phyloP scores from a whole-genome alignment of 2,888 invertebrate genomes.

The Hartigia nigra region DNA sequence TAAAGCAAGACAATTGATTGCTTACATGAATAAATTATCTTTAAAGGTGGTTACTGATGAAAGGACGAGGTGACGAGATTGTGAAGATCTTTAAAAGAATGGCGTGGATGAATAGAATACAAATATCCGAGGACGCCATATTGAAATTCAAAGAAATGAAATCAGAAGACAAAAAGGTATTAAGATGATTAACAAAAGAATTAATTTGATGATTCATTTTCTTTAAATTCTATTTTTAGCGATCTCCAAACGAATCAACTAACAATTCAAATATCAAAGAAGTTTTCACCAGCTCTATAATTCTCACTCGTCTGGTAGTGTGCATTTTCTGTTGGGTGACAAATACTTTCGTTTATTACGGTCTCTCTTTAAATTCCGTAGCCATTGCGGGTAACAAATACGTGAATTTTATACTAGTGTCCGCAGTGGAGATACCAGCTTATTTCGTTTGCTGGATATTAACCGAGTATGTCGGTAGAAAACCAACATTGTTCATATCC shows the following conservation, averaged over 20 bases:
- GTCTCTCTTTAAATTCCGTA: constrained; percentile 82
- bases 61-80: constrained; percentile 70
- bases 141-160: constrained; percentile 60
- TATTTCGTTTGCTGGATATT: constrained; percentile 74
- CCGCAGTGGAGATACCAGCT: constrained; percentile 79
- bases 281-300: constrained; percentile 68
- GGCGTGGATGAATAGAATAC: constrained; percentile 73
- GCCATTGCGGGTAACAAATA: constrained; percentile 80
- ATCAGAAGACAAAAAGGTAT: constrained; percentile 21
- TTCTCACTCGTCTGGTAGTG: constrained; percentile 70
- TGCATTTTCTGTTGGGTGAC: constrained; percentile 86
- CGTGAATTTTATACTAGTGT: constrained; percentile 78
- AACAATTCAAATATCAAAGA: constrained; percentile 47
- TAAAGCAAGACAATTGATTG: not conserved
- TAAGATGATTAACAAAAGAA: not conserved
- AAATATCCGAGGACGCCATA: constrained; percentile 69
- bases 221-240: not conserved
- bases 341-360: constrained; percentile 83
- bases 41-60: constrained; percentile 77
- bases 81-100: constrained; percentile 72
- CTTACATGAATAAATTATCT: not conserved
- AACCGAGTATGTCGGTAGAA: constrained; percentile 68
- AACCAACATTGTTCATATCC: constrained; percentile 72
- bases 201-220: not conserved
- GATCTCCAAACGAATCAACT: not conserved